phyloP scores from a whole-genome alignment of 2,797 vertebrate genomes.

The Neosilurus mollespiculum region DNA sequence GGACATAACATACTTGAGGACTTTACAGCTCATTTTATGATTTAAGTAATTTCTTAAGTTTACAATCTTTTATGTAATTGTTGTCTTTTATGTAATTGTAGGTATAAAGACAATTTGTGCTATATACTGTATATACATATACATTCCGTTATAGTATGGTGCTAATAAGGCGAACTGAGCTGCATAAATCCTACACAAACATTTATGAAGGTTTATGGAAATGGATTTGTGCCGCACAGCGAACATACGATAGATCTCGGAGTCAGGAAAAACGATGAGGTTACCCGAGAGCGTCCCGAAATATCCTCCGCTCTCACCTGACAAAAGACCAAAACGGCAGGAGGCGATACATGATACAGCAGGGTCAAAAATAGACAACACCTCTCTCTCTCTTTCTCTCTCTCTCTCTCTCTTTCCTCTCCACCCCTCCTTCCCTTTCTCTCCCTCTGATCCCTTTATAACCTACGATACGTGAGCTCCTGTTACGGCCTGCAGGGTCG shows the following conservation, averaged over 20 bases:
- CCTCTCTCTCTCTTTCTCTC: conserved; percentile 2
- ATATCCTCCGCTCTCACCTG: conserved; percentile 60
- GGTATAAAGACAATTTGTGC: background rate
- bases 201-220: background rate
- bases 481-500: conserved; percentile 57
- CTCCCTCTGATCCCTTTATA: conserved; percentile 44
- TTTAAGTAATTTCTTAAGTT: background rate
- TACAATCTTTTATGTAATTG: no score
- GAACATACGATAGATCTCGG: background rate
- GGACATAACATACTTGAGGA: background rate
- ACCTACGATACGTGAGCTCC: conserved; percentile 55
- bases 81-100: no score
- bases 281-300: conserved; percentile 63
- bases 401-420: conserved; percentile 41
- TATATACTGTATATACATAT: no score
- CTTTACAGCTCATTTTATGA: background rate
- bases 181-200: no score
- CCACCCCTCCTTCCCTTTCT: background rate
- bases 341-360: conserved; percentile 67
- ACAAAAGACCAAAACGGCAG: conserved; percentile 60
- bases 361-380: conserved; percentile 74
- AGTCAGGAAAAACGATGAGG: conserved; percentile 27
- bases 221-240: background rate
- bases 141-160: no score
- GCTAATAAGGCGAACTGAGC: background rate